These are phyloP conservation scores for Helicoverpa zea DNA, from an alignment of 1,140 invertebrate species.

Conservation along the genomic window DNA sequence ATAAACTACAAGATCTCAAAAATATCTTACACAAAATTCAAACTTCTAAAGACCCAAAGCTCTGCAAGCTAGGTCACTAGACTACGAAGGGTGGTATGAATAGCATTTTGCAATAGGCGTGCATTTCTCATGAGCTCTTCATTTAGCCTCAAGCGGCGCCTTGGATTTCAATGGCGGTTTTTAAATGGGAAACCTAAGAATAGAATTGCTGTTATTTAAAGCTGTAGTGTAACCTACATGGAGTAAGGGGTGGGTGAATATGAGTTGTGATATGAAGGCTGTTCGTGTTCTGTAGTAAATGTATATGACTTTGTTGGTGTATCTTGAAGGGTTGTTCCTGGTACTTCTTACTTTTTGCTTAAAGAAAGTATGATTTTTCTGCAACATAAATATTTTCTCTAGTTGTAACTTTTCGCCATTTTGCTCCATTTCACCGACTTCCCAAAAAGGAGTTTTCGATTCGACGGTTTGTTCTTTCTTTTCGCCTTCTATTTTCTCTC, in stretches of 20 bases:
- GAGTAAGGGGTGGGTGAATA: background rate
- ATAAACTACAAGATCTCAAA: too few relatives aligned
- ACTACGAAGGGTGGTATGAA: conserved; percentile 2
- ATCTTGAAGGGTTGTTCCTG: too few relatives aligned
- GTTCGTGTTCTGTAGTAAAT: too few relatives aligned
- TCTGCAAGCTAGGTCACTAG: background rate
- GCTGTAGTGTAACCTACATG: background rate
- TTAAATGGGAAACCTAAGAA: conserved; percentile 21
- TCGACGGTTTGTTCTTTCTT: too few relatives aligned
- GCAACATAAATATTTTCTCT: too few relatives aligned
- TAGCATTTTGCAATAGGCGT: conserved; percentile 10
- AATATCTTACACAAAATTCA: background rate
- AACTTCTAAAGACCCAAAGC: background rate
- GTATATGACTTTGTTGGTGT: too few relatives aligned
- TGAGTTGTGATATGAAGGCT: background rate
- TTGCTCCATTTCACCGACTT: too few relatives aligned
- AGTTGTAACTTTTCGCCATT: too few relatives aligned
- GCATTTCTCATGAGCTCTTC: conserved; percentile 4
- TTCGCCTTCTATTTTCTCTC: too few relatives aligned
- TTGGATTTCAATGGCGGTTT: conserved; percentile 22
- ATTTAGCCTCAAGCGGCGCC: conserved; percentile 1
- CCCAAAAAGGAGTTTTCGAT: too few relatives aligned
- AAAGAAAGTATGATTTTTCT: too few relatives aligned
- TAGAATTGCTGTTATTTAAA: conserved; percentile 21
- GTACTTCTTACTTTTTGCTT: too few relatives aligned